phyloP scores from a whole-genome alignment of 2,888 invertebrate genomes.

The Limnephilus auricula region DNA sequence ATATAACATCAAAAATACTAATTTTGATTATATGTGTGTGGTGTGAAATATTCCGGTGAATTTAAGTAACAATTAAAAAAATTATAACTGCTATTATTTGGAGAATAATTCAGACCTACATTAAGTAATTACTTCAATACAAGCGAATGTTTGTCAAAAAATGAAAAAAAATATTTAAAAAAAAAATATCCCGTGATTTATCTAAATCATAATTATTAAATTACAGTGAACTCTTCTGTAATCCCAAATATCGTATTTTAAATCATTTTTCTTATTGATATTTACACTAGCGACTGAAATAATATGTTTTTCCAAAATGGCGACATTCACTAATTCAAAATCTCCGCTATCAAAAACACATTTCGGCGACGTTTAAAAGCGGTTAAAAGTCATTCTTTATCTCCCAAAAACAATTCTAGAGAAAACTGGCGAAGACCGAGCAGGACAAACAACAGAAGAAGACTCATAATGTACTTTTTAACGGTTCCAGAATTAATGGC shows the following conservation, averaged over 20 bases:
- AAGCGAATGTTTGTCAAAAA: too few species aligned
- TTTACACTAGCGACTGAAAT: not conserved
- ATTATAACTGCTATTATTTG: too few species aligned
- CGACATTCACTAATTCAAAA: not conserved
- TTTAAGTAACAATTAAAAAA: too few species aligned
- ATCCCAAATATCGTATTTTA: too few species aligned
- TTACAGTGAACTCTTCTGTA: not conserved
- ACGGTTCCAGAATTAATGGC: slow-evolving; percentile 21
- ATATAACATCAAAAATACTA: too few species aligned
- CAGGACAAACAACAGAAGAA: not conserved
- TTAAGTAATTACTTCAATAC: too few species aligned
- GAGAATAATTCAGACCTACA: too few species aligned
- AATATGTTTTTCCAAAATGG: not conserved
- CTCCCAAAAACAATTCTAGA: not conserved
- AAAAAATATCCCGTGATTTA: too few species aligned
- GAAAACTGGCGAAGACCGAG: not conserved
- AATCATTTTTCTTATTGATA: not conserved
- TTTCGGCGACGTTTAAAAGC: not conserved
- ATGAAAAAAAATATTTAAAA: too few species aligned
- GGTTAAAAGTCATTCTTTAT: not conserved
- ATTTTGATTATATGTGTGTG: too few species aligned
- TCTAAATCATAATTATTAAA: too few species aligned
- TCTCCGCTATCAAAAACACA: not conserved
- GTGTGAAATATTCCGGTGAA: too few species aligned
- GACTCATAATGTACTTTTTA: slow-evolving; percentile 15